Percentiles rank a stretch among this genome's conserved stretches.
Evolutionary conservation across 2,113 vertebrate genomes (phyloP).

Genomic region (Dromiciops gliroides): DNA sequence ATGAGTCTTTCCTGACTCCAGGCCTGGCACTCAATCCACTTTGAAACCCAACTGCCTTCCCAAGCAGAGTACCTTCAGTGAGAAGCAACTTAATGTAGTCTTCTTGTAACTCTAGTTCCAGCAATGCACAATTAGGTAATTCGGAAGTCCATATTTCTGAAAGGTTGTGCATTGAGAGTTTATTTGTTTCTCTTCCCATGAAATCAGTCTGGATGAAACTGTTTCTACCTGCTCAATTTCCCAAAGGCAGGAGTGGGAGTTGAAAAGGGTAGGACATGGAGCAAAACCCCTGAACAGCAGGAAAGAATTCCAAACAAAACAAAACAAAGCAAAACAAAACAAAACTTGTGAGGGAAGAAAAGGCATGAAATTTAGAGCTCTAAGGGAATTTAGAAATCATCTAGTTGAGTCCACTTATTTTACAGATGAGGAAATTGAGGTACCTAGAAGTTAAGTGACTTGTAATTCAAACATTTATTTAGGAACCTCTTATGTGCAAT

Average conservation of each 20-base stretch:
- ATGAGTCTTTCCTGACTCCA: background rate
- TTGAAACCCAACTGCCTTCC: background rate
- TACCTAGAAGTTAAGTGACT: background rate
- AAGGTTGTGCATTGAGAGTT: background rate
- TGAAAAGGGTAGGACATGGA: background rate
- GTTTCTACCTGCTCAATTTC: background rate
- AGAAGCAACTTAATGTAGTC: background rate
- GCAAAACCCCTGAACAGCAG: background rate
- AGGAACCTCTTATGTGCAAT: background rate
- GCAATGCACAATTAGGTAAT: background rate
- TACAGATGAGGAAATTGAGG: background rate
- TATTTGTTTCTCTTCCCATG: background rate
- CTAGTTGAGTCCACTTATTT: background rate
- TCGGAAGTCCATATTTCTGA: background rate
- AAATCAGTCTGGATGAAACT: background rate
- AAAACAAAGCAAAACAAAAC: too few species aligned
- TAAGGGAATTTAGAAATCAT: background rate
- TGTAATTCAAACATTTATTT: background rate
- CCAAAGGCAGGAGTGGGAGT: background rate
- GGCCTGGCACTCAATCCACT: background rate
- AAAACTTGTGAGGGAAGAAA: background rate
- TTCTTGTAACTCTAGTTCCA: background rate
- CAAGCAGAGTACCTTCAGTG: background rate
- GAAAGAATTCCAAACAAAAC: background rate
- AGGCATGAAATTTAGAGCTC: background rate